phyloP scores from a whole-genome alignment of 30 jellyfish, hydroid and myxozoan genomes.

The Turritopsis dohrnii region DNA sequence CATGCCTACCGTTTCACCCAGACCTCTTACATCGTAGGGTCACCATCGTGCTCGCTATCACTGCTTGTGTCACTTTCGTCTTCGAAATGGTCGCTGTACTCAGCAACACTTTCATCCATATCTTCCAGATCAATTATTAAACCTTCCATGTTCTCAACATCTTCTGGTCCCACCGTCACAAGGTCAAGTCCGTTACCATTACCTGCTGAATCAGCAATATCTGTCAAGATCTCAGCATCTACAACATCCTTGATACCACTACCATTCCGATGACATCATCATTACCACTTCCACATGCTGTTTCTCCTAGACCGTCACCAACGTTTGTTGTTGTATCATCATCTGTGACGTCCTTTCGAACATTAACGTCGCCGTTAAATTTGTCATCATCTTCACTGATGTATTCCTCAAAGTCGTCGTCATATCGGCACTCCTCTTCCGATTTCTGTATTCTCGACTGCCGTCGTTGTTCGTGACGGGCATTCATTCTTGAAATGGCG shows the following conservation, averaged over 20 bases:
- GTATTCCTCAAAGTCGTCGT: not conserved
- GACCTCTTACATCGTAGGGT: not conserved
- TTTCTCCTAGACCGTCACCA: not conserved
- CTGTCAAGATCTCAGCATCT: not conserved
- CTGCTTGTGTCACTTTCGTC: not conserved
- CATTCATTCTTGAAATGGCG: not conserved
- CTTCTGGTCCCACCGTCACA: not conserved
- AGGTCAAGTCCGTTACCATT: not conserved
- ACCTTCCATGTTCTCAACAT: not conserved
- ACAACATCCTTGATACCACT: not conserved
- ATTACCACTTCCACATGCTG: not conserved
- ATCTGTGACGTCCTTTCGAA: not conserved
- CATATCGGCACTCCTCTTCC: not conserved
- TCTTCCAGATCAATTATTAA: not conserved
- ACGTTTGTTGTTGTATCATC: not conserved
- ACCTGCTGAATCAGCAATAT: not conserved
- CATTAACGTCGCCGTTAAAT: not conserved
- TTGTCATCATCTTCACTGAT: not conserved
- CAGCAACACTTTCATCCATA: not conserved
- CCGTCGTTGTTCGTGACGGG: not conserved
- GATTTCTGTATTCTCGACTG: not conserved
- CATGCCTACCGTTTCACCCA: not conserved
- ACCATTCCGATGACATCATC: not conserved
- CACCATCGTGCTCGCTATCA: not conserved
- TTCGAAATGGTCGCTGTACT: not conserved